These are phyloP conservation scores for Ramazzottius varieornatus DNA, from an alignment of 2,888 invertebrate species.

Conservation along the genomic window DNA sequence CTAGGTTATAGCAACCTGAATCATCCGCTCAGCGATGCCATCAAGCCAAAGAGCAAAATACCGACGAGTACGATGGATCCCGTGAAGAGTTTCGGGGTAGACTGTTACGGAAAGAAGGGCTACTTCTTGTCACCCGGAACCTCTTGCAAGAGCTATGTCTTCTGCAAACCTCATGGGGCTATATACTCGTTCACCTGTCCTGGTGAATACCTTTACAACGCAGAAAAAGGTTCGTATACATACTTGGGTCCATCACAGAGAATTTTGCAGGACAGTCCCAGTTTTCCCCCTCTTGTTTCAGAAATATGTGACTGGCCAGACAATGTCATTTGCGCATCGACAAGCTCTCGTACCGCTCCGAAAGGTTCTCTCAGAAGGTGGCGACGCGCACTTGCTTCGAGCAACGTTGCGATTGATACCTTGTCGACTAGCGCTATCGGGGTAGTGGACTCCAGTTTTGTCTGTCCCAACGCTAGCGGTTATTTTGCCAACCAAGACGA, in stretches of 20 bases:
- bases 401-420: too few relatives aligned
- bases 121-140: neutral
- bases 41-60: neutral
- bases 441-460: neutral
- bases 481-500: neutral
- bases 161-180: neutral
- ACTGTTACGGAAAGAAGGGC: neutral
- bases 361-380: neutral
- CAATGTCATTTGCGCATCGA: neutral
- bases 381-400: neutral
- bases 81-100: neutral
- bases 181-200: neutral
- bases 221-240: neutral
- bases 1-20: neutral
- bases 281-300: neutral
- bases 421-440: neutral
- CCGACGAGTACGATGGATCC: neutral
- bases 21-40: neutral
- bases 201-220: neutral
- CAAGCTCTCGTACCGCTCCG: neutral
- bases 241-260: neutral
- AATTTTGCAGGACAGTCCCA: neutral
- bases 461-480: neutral
- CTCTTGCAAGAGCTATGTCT: neutral
- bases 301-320: constrained; percentile 3